Base-by-base conservation (phyloP, 2,113 vertebrate species). In the Corythornis cristatus region DNA sequence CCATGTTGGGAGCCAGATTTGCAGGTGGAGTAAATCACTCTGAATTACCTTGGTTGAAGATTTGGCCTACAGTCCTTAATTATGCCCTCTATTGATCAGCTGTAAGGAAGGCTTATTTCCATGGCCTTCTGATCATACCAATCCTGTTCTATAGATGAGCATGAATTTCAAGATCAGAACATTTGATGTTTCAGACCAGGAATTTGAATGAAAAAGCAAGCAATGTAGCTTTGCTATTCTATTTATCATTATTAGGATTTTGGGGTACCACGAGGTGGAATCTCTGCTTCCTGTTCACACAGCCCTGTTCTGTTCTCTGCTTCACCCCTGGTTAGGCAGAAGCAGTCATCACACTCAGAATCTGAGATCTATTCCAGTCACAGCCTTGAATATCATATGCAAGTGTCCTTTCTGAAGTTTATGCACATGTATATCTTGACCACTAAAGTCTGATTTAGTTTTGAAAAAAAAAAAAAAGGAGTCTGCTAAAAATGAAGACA, bases 401-500 rank as follows among this genome's bases (percentile, higher is more conserved):
- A 5, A 65, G 21, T 2, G 7, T 51, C 31, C 28, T 77, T 77
- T 77, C 60, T 88, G 57, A 80, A 83, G 84, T 77, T 48, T 77
- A 29, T 83, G 61, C 14, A 72, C 5, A 5, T 45, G 13, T 64
- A 25, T 45, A 64, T 23, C 37, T 89, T 86, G 89, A 77, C 43
- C 29, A 3, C 48, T 81, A 12, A 80, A 73, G 11, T 83, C 85
- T 85, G 60, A 77, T 91, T 83, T 60, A 56, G 56, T 61, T 77
- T 94, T 93, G 10, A 50, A 21, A 71, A 57, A 89, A 92, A 84
- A 46, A 89, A 75, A 91, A 85, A 20, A 37, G 48, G 64, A 89
- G 51, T 61, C 85, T 89, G 84, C 87, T 93, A 95, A 90, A 94
- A 96, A 14, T 80, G 82, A 88, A 95, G 89, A 42, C n/a, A 68